Conservation (phyloP, 2,113 vertebrate species). For the Rhodinocichla rosea region DNA sequence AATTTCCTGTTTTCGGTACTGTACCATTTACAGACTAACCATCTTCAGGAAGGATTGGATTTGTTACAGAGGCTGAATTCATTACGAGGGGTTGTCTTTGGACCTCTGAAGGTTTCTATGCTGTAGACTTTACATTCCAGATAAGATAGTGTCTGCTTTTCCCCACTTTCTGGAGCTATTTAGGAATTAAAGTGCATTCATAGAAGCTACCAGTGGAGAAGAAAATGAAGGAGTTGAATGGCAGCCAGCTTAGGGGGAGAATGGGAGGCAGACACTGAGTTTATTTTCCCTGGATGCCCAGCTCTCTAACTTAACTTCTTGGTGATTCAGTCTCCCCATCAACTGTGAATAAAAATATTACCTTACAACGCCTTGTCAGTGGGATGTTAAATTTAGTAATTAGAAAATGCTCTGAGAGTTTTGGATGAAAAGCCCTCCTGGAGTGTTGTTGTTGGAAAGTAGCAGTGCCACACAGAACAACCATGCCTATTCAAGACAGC, state of each 20-base stretch:
- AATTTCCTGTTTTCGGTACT: background rate
- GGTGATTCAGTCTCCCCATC: background rate
- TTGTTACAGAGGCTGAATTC: background rate
- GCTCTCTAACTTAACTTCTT: background rate
- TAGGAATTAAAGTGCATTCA: background rate
- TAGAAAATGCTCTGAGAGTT: background rate
- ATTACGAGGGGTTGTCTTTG: background rate
- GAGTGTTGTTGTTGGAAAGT: background rate
- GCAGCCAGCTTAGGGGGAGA: background rate
- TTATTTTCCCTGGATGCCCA: background rate
- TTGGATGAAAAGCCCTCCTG: background rate
- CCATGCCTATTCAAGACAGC: background rate
- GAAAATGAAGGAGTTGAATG: background rate
- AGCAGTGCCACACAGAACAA: background rate
- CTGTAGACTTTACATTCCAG: background rate
- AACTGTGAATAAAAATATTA: background rate
- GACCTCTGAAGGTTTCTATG: background rate
- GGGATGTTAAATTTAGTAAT: conserved; percentile 24
- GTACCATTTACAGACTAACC: background rate
- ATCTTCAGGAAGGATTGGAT: background rate
- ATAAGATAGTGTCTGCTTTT: background rate
- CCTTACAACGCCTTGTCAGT: background rate
- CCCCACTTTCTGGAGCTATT: background rate
- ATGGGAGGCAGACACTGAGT: background rate
- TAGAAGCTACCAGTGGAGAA: background rate